Conservation (phyloP, 2,113 vertebrate species). For the Caretta caretta region DNA sequence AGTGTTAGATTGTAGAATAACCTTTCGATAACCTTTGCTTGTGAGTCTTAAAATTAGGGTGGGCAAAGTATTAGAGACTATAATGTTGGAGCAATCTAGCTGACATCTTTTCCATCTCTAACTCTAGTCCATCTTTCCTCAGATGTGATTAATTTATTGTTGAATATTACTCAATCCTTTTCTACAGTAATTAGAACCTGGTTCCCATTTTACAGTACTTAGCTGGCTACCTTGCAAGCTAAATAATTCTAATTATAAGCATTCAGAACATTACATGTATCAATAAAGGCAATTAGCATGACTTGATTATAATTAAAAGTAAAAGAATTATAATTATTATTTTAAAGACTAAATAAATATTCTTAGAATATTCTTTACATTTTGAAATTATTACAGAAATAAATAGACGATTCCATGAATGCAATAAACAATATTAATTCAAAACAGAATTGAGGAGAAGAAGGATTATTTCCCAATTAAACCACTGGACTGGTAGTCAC, state of each 20-base stretch:
- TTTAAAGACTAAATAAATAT: conserved; percentile 64
- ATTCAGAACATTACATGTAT: conserved; percentile 74
- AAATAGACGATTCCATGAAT: conserved; percentile 57
- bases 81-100: neutral
- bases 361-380: conserved; percentile 54
- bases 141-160: conserved; percentile 68
- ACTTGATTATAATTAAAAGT: conserved; percentile 69
- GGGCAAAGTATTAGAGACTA: neutral
- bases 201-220: conserved; percentile 65
- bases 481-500: neutral
- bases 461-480: neutral
- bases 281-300: conserved; percentile 69
- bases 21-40: neutral
- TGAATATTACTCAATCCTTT: conserved; percentile 52
- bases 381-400: conserved; percentile 61
- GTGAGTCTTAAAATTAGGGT: neutral
- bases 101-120: neutral
- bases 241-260: conserved; percentile 74
- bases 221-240: conserved; percentile 68
- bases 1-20: neutral
- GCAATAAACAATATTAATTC: conserved; percentile 58
- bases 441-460: conserved; percentile 20
- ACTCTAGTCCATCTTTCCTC: conserved; percentile 53
- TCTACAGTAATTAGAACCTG: conserved; percentile 64
- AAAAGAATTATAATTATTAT: conserved; percentile 66